Conservation (phyloP, 2,113 vertebrate species). For the Rousettus leschenaultii region DNA sequence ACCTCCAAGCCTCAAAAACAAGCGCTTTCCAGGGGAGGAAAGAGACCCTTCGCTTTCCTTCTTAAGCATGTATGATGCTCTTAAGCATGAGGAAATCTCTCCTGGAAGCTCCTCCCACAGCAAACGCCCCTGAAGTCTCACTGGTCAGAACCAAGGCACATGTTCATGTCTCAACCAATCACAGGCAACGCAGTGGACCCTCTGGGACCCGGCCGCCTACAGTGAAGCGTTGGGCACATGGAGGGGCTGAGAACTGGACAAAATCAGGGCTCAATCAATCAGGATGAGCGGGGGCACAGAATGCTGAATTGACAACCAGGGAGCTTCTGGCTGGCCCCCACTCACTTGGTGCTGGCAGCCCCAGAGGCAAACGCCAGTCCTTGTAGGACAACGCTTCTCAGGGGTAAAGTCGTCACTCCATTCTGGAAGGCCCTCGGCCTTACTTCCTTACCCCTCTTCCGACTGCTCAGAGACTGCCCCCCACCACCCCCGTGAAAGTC, state of each 20-base stretch:
- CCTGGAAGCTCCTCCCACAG: background rate
- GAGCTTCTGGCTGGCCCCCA: background rate
- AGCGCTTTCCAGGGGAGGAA: background rate
- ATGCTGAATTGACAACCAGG: background rate
- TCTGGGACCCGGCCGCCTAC: background rate
- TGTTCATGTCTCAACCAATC: background rate
- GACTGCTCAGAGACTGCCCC: background rate
- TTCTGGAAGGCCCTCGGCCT: background rate
- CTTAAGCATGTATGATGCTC: background rate
- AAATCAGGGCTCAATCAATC: background rate
- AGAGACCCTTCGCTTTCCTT: background rate
- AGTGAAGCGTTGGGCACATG: rapidly evolving
- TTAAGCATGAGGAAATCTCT: background rate
- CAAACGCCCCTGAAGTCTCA: background rate
- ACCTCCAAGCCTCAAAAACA: no score
- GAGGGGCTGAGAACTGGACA: background rate
- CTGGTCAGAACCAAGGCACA: background rate
- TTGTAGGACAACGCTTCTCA: background rate
- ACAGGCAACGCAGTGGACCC: background rate
- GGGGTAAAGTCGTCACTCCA: background rate
- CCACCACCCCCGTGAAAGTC: background rate
- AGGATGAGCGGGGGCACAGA: rapidly evolving
- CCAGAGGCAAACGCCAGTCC: background rate
- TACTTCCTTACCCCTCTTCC: background rate
- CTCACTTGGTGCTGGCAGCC: background rate